Evolutionary conservation across 2,888 invertebrate genomes (phyloP), one percentile per base, ranked within the genome.

Genomic region (Sinohyriopsis cumingii): DNA sequence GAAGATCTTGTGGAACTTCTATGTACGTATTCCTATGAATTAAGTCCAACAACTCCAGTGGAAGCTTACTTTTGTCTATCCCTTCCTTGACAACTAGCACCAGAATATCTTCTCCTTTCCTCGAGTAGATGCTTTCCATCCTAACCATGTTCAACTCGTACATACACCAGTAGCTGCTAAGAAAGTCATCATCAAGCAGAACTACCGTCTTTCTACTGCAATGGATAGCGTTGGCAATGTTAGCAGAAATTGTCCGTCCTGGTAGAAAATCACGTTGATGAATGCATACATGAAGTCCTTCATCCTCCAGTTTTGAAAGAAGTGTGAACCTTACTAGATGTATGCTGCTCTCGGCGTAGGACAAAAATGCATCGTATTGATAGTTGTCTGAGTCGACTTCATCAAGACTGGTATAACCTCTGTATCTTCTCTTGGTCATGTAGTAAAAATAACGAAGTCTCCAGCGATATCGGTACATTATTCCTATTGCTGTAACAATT

Each of bases 131-230:
- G 63, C 75, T 73, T 59, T 81, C 80, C 77, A 79, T 75, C 60
- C 73, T 54, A 1, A 82, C 80, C 71, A 79, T 80, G 24, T 79
- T 72, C 25, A 83, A 77, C 68, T 84, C 84, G 59, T 77, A 81
- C 63, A 79, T 67, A 65, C 83, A 83, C 73, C 75, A 82, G n/a
- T 76, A 67, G 60, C 80, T 80, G 7, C 65, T 22, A 9, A 81
- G 28, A 63, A 79, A 84, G 12, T 57, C 65, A n/a, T 65, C 61
- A 9, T 79, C 75, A 18, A 84, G 33, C 15, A 84, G 24, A 56
- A 76, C 71, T 5, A 84, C 65, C 1, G 79, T 81, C 59, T 80
- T 80, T 60, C 70, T 73, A 60, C 84, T 83, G 25, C 66, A 70
- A 56, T 70, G 53, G 5, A 83, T 78, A 5, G 82, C 80, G 12